Conservation (phyloP, 1,140 invertebrate species). For the Acarapis woodi region DNA sequence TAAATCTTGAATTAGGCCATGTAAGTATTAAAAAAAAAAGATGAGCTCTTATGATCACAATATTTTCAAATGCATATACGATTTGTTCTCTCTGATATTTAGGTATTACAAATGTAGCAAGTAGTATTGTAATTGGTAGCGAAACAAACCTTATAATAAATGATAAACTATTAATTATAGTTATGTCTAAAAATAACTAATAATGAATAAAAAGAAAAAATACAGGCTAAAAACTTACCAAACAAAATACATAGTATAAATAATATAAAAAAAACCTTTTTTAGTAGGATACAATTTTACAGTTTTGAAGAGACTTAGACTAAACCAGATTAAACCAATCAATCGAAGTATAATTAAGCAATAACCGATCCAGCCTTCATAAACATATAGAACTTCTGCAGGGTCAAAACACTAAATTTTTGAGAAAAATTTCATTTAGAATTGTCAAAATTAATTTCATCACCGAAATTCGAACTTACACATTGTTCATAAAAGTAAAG, state of each 20-base stretch:
- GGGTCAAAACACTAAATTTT: constrained; percentile 44
- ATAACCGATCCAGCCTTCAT: constrained; percentile 62
- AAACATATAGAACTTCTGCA: constrained; percentile 55
- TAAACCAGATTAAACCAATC: constrained; percentile 50
- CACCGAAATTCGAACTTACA: constrained; percentile 18
- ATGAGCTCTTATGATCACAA: constrained; percentile 43
- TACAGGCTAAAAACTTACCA: constrained; percentile 25
- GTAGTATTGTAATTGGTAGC: constrained; percentile 41
- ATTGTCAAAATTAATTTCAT: background rate
- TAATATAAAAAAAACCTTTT: constrained; percentile 32
- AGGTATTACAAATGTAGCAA: constrained; percentile 49
- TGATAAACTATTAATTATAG: no score
- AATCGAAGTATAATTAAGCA: constrained; percentile 42
- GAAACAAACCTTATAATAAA: constrained; percentile 32
- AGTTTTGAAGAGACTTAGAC: constrained; percentile 46
- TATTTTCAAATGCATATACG: constrained; percentile 41
- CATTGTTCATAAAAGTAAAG: constrained; percentile 46
- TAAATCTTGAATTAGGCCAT: constrained; percentile 24
- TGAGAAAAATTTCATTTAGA: background rate
- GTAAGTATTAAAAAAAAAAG: constrained; percentile 38
- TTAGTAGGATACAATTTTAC: constrained; percentile 54
- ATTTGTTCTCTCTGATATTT: constrained; percentile 71
- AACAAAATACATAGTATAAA: constrained; percentile 41
- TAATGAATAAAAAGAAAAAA: constrained; percentile 3
- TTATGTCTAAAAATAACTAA: no score